phyloP scores from a whole-genome alignment of 2,888 invertebrate genomes.

The Exephanes ischioxanthus region DNA sequence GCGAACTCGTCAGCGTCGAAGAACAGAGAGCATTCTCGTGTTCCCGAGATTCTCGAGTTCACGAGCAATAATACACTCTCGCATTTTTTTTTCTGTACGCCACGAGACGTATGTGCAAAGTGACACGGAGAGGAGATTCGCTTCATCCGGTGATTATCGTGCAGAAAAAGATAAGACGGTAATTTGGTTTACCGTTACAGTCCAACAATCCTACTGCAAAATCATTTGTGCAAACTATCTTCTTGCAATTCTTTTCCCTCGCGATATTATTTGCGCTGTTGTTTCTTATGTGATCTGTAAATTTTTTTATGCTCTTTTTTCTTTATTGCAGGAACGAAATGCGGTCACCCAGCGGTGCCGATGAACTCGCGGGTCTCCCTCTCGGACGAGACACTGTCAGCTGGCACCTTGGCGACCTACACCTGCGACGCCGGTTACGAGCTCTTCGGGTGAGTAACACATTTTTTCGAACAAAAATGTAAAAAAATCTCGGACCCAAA shows the following conservation, averaged over 20 bases:
- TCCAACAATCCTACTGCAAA: background rate
- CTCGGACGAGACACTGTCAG: constrained; percentile 86
- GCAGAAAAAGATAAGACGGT: constrained; percentile 25
- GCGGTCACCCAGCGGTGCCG: constrained; percentile 95
- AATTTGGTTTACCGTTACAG: constrained; percentile 31
- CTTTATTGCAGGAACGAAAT: constrained; percentile 86
- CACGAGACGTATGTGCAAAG: constrained; percentile 9
- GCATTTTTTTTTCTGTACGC: constrained; percentile 20
- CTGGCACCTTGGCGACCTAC: constrained; percentile 90
- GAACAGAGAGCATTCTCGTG: constrained; percentile 31
- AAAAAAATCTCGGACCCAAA: constrained; percentile 29
- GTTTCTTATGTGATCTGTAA: background rate
- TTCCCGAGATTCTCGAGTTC: constrained; percentile 42
- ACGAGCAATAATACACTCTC: constrained; percentile 32
- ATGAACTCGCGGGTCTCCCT: constrained; percentile 91
- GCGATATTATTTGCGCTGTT: background rate
- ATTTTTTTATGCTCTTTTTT: constrained; percentile 29
- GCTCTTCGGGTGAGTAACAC: constrained; percentile 89
- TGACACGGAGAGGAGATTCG: constrained; percentile 54
- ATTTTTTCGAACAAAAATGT: background rate
- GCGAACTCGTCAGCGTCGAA: constrained; percentile 33
- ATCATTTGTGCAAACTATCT: constrained; percentile 10
- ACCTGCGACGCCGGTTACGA: constrained; percentile 96
- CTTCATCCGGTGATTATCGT: constrained; percentile 59
- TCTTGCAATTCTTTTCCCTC: background rate